Percentiles rank a stretch among this genome's conserved stretches.
phyloP scores from a whole-genome alignment of 2,888 invertebrate genomes.

The Perizoma affinitatum region DNA sequence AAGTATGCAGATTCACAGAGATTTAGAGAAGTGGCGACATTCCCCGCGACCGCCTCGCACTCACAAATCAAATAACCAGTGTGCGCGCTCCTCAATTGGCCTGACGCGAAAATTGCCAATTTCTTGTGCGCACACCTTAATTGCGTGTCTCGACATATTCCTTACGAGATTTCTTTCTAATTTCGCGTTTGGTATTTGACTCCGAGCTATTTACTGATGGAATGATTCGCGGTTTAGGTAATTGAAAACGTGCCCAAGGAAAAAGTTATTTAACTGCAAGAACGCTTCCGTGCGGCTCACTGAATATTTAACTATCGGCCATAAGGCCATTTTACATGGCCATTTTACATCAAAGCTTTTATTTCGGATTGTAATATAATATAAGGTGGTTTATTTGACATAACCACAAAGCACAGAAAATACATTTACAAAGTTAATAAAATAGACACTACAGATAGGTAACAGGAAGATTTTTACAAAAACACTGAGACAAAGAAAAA shows the following conservation, averaged over 20 bases:
- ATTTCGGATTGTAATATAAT: too few relatives aligned
- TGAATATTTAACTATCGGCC: too few relatives aligned
- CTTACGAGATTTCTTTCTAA: conserved; percentile 37
- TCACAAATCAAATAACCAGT: conserved; percentile 35
- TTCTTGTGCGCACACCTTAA: conserved; percentile 52
- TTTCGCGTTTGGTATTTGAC: conserved; percentile 33
- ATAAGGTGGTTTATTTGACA: too few relatives aligned
- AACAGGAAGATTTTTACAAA: too few relatives aligned
- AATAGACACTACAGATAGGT: too few relatives aligned
- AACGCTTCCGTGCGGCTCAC: too few relatives aligned
- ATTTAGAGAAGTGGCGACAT: neutral
- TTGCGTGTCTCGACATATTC: conserved; percentile 50
- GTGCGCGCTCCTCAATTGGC: conserved; percentile 50
- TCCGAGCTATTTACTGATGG: conserved; percentile 19
- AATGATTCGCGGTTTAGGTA: neutral
- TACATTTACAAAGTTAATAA: too few relatives aligned
- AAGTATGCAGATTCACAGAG: conserved; percentile 2
- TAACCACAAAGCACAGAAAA: too few relatives aligned
- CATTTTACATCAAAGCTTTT: too few relatives aligned
- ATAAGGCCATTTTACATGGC: too few relatives aligned
- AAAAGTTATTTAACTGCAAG: too few relatives aligned
- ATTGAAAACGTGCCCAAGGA: conserved; percentile 5
- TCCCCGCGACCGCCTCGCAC: conserved; percentile 19
- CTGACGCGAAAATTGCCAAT: conserved; percentile 66
- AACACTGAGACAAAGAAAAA: too few relatives aligned